These are phyloP conservation scores for Lipophrys pholis DNA, from an alignment of 2,113 vertebrate genomes.

Conservation along the genomic window DNA sequence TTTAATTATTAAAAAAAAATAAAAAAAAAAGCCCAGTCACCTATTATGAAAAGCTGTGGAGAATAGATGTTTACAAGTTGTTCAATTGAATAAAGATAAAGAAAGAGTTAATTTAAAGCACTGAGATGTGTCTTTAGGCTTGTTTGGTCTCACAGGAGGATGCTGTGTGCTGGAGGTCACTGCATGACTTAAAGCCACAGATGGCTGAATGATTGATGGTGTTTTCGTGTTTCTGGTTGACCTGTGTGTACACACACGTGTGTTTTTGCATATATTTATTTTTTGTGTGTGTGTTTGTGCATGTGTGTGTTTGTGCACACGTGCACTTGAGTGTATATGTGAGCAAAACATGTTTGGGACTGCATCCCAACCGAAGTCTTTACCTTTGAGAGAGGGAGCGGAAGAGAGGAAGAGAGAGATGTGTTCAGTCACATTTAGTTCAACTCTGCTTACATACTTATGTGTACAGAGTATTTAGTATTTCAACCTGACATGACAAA, in stretches of 20 bases:
- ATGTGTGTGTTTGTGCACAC: background rate
- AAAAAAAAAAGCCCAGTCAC: background rate
- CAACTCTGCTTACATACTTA: background rate
- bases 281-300: background rate
- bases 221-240: conserved; percentile 42
- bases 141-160: conserved; percentile 17
- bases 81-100: too few species aligned
- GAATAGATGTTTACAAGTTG: too few species aligned
- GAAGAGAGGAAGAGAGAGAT: too few species aligned
- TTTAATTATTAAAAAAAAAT: background rate
- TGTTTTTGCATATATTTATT: conserved; percentile 11
- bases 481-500: conserved; percentile 16
- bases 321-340: conserved; percentile 18
- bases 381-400: too few species aligned
- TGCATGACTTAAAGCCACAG: conserved; percentile 20
- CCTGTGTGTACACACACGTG: background rate
- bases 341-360: conserved; percentile 32
- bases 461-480: background rate
- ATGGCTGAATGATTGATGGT: conserved; percentile 52
- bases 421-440: too few species aligned
- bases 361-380: background rate
- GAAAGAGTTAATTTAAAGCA: too few species aligned
- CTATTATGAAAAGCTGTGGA: background rate
- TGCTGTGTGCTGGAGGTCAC: conserved; percentile 19
- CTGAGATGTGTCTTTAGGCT: background rate